phyloP scores from a whole-genome alignment of 2,113 vertebrate species.

The Scomber scombrus region DNA sequence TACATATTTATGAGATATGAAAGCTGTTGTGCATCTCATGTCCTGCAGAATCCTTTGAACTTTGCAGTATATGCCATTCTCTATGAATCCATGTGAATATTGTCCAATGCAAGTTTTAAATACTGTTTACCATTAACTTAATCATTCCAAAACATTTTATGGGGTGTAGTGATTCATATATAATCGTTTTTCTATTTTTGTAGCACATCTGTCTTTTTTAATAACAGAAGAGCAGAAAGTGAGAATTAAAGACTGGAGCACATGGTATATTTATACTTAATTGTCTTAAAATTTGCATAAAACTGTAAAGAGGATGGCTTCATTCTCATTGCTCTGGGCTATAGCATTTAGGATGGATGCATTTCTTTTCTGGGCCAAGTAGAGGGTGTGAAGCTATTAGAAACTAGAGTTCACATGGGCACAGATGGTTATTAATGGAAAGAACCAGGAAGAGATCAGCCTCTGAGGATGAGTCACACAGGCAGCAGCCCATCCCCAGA shows the following conservation, averaged over 20 bases:
- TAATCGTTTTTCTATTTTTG: neutral
- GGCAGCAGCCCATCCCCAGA: constrained; percentile 62
- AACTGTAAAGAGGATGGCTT: constrained; percentile 8
- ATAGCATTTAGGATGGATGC: constrained; percentile 30
- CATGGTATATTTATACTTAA: constrained; percentile 22
- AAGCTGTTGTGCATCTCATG: neutral
- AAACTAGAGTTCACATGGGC: constrained; percentile 62
- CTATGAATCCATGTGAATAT: too few relatives aligned
- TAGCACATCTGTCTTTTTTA: neutral
- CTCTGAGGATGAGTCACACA: constrained; percentile 76
- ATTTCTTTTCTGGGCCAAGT: constrained; percentile 61
- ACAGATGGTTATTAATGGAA: constrained; percentile 79
- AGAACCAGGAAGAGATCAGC: constrained; percentile 63
- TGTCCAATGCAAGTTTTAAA: neutral
- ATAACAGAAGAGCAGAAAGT: constrained; percentile 12
- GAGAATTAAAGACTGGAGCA: neutral
- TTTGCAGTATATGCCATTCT: neutral
- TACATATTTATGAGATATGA: neutral
- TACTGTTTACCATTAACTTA: neutral
- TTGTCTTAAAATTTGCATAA: constrained; percentile 27
- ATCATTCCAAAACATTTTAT: neutral
- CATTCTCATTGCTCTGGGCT: constrained; percentile 25
- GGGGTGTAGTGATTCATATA: neutral
- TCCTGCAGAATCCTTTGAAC: neutral
- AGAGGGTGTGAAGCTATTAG: constrained; percentile 62